phyloP scores from a whole-genome alignment of 2,888 invertebrate species.

The Drosophila aldrichi region DNA sequence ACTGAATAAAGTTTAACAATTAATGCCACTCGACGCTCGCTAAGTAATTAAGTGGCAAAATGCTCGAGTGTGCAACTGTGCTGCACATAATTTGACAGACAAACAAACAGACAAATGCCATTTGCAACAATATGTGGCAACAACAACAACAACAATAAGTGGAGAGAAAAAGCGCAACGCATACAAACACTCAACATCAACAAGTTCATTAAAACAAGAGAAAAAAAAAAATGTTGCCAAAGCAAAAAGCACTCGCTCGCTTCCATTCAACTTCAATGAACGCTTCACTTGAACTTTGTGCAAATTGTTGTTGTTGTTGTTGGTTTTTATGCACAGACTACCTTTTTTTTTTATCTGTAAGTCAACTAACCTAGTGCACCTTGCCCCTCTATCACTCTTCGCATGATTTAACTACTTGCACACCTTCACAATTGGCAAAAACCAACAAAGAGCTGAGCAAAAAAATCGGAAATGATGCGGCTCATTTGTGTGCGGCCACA shows the following conservation, averaged over 20 bases:
- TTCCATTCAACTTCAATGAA: slow-evolving; percentile 61
- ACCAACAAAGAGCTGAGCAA: background rate
- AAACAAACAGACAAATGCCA: slow-evolving; percentile 29
- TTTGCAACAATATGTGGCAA: slow-evolving; percentile 37
- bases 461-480: slow-evolving; percentile 61
- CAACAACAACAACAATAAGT: background rate
- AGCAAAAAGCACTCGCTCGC: slow-evolving; percentile 43
- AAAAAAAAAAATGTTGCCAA: slow-evolving; percentile 65
- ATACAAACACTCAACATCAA: slow-evolving; percentile 65
- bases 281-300: slow-evolving; percentile 75
- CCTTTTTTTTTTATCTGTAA: slow-evolving; percentile 31
- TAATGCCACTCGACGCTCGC: slow-evolving; percentile 27
- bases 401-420: slow-evolving; percentile 52
- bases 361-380: slow-evolving; percentile 2
- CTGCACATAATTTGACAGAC: slow-evolving; percentile 61
- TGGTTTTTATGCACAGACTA: slow-evolving; percentile 6
- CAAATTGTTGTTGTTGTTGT: slow-evolving; percentile 24
- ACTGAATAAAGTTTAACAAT: slow-evolving; percentile 37
- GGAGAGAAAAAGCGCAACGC: slow-evolving; percentile 18
- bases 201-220: slow-evolving; percentile 68
- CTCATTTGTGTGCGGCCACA: slow-evolving; percentile 74
- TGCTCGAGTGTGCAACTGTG: slow-evolving; percentile 46
- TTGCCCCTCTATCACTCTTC: background rate
- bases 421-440: slow-evolving; percentile 37
- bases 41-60: slow-evolving; percentile 60